Evolutionary conservation across 2,888 invertebrate genomes (phyloP).

Genomic region (Drosophila monieri): DNA sequence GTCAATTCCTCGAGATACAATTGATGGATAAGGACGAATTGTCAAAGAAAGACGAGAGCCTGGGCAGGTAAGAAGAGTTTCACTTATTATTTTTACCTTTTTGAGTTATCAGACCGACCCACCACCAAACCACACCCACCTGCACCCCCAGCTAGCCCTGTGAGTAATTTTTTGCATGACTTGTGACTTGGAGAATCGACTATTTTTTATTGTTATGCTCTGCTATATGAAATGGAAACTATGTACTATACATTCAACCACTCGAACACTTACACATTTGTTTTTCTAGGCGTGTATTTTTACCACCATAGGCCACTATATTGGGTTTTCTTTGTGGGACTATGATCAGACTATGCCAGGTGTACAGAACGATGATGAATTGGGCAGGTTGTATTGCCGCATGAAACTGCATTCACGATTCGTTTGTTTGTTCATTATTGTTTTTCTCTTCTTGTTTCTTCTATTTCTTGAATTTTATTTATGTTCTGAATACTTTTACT

Average conservation of each 20-base stretch:
- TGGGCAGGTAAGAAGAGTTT: conserved; percentile 91
- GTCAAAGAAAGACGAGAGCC: conserved; percentile 92
- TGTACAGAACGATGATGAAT: conserved; percentile 91
- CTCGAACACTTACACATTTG: conserved; percentile 54
- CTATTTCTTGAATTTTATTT: conserved; percentile 21
- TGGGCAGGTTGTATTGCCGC: conserved; percentile 89
- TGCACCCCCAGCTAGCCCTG: conserved; percentile 36
- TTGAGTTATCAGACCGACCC: conserved; percentile 2
- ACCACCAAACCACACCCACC: conserved; percentile 2
- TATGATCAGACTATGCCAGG: conserved; percentile 92
- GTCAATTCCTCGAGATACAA: conserved; percentile 86
- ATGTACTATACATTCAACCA: conserved; percentile 9
- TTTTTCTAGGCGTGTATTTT: conserved; percentile 88
- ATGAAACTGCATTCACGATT: conserved; percentile 50
- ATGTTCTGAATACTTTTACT: conserved; percentile 20
- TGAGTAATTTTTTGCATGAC: too few species aligned
- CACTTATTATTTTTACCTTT: not conserved
- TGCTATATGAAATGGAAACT: conserved; percentile 14
- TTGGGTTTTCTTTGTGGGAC: conserved; percentile 92
- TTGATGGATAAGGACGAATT: conserved; percentile 95
- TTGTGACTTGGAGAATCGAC: too few species aligned
- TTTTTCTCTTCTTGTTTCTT: conserved; percentile 29
- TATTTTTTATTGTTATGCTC: conserved; percentile 17
- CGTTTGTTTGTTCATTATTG: conserved; percentile 41
- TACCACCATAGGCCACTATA: conserved; percentile 89